Evolutionary conservation across 2,113 vertebrate genomes (phyloP).

Genomic region (Empidonax alnorum): DNA sequence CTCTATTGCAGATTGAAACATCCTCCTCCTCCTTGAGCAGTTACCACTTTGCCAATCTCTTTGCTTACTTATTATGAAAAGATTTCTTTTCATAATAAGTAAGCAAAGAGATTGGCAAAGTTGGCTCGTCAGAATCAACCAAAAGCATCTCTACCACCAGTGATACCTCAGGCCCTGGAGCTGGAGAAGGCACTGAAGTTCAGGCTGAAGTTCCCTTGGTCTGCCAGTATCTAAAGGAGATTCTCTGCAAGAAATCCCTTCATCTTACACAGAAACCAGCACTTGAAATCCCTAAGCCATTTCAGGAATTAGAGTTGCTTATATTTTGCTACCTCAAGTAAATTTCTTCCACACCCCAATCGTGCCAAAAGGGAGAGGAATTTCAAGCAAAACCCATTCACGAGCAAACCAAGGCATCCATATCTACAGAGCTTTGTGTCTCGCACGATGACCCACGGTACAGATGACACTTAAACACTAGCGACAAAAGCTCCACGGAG

Average conservation of each 20-base stretch:
- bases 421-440: accelerated
- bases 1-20: not conserved
- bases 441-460: accelerated
- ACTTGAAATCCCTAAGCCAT: not conserved
- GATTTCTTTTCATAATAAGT: not conserved
- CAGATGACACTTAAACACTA: accelerated
- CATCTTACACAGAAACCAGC: not conserved
- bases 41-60: not conserved
- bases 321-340: not conserved
- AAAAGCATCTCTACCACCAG: not conserved
- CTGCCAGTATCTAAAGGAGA: not conserved
- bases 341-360: not conserved
- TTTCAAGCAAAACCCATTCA: not conserved
- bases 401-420: accelerated
- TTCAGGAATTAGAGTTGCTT: not conserved
- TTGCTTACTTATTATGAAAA: too few species aligned
- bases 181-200: not conserved
- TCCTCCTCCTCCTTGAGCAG: not conserved
- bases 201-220: not conserved
- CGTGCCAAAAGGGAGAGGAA: not conserved
- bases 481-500: accelerated
- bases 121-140: not conserved
- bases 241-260: not conserved
- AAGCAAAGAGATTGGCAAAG: not conserved
- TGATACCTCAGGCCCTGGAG: not conserved